Evolutionary conservation across 2,888 invertebrate species (phyloP).

Genomic region (Chrysina gloriosa): DNA sequence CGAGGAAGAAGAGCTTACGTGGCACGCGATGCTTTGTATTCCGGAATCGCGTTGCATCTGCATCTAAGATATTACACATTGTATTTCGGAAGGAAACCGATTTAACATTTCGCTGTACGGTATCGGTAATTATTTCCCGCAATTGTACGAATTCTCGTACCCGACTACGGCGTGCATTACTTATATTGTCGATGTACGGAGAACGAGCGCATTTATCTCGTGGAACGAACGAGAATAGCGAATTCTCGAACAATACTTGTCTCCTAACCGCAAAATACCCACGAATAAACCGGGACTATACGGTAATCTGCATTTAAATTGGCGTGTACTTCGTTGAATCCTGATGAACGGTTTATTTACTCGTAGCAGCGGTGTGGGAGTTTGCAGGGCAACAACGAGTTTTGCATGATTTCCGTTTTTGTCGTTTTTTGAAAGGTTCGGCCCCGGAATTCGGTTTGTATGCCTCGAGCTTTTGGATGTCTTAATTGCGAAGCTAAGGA

Average conservation of each 20-base stretch:
- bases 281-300: not conserved
- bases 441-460: too few species aligned
- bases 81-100: too few species aligned
- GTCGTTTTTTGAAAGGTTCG: too few species aligned
- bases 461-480: too few species aligned
- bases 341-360: not conserved
- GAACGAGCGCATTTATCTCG: not conserved
- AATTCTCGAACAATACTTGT: not conserved
- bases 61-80: too few species aligned
- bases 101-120: not conserved
- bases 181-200: not conserved
- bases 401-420: too few species aligned
- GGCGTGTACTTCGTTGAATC: not conserved
- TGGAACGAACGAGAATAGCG: not conserved
- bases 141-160: not conserved
- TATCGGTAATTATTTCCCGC: not conserved
- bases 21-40: too few species aligned
- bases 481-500: too few species aligned
- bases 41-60: too few species aligned
- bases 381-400: too few species aligned
- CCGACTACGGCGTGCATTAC: too few species aligned
- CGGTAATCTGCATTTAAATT: constrained; percentile 9
- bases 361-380: not conserved
- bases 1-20: too few species aligned
- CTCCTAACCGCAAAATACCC: not conserved